Conservation (phyloP, 2,888 invertebrate genomes). For the Anthoptus insignis region DNA sequence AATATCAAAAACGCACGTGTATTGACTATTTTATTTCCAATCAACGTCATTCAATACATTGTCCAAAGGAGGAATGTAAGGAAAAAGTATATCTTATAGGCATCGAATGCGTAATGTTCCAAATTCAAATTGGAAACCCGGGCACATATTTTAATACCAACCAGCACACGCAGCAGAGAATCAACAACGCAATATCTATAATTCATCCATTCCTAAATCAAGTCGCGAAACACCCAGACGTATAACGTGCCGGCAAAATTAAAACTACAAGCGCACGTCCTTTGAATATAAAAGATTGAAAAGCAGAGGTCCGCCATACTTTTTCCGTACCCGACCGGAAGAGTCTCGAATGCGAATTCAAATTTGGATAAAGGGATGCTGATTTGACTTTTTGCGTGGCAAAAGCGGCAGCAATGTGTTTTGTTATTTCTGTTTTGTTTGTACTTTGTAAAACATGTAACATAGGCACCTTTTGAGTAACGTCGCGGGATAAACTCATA, state of each 20-base stretch:
- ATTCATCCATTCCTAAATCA: slow-evolving; percentile 31
- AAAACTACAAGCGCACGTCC: slow-evolving; percentile 50
- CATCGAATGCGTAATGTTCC: slow-evolving; percentile 7
- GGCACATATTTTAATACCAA: slow-evolving; percentile 12
- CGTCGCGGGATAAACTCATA: slow-evolving; percentile 4
- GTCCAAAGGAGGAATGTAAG: not conserved
- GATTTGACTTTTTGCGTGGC: slow-evolving; percentile 34
- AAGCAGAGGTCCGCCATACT: slow-evolving; percentile 44
- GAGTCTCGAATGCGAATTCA: slow-evolving; percentile 60
- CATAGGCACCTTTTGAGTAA: not conserved
- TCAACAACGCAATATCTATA: slow-evolving; percentile 16
- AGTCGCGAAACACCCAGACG: slow-evolving; percentile 23
- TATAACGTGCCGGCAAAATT: slow-evolving; percentile 44
- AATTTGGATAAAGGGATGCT: slow-evolving; percentile 60
- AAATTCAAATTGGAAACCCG: slow-evolving; percentile 5
- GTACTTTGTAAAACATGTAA: slow-evolving; percentile 4
- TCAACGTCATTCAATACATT: not conserved
- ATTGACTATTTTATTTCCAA: not conserved
- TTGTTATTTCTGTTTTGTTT: slow-evolving; percentile 23
- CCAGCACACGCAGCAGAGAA: not conserved
- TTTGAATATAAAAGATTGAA: slow-evolving; percentile 52
- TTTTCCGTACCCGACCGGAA: slow-evolving; percentile 50
- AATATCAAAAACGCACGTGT: not conserved
- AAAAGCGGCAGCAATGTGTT: slow-evolving; percentile 25
- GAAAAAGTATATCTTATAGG: not conserved